These are phyloP conservation scores for Chirona hameri DNA, from an alignment of 2,888 invertebrate species.

Conservation along the genomic window DNA sequence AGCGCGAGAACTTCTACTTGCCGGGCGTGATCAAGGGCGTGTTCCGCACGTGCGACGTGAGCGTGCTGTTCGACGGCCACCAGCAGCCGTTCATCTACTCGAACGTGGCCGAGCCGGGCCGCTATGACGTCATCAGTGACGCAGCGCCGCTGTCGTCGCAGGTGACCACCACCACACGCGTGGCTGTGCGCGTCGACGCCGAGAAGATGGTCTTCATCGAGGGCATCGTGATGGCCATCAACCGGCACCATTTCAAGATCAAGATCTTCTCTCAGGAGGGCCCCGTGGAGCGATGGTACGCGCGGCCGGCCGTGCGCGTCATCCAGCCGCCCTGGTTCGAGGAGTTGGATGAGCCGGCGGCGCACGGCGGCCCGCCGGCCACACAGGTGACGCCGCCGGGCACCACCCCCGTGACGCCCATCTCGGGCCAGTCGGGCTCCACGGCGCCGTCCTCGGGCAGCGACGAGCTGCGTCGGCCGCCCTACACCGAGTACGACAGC, in stretches of 20 bases:
- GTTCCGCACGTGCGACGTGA: slow-evolving; percentile 56
- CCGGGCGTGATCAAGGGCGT: slow-evolving; percentile 75
- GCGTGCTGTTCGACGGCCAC: slow-evolving; percentile 76
- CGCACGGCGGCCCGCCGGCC: slow-evolving; percentile 31
- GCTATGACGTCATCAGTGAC: slow-evolving; percentile 86
- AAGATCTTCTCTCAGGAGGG: slow-evolving; percentile 30
- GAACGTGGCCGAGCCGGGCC: slow-evolving; percentile 67
- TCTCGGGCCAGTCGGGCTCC: slow-evolving; percentile 38
- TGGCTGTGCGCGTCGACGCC: slow-evolving; percentile 59
- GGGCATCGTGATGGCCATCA: slow-evolving; percentile 60
- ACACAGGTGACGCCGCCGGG: slow-evolving; percentile 38
- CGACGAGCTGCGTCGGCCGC: slow-evolving; percentile 49
- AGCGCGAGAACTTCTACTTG: slow-evolving; percentile 73
- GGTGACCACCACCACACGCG: slow-evolving; percentile 71
- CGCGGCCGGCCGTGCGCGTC: slow-evolving; percentile 83
- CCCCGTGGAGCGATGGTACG: slow-evolving; percentile 62
- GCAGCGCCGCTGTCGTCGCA: slow-evolving; percentile 76
- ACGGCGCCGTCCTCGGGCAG: slow-evolving; percentile 49
- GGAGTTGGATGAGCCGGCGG: slow-evolving; percentile 62
- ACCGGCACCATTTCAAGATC: neutral
- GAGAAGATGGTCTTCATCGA: slow-evolving; percentile 69
- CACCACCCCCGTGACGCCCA: slow-evolving; percentile 38
- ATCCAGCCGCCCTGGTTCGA: slow-evolving; percentile 95
- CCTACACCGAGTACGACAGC: slow-evolving; percentile 76
- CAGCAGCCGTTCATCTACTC: slow-evolving; percentile 64